Percentiles rank a stretch among this genome's conserved stretches.
phyloP scores from a whole-genome alignment of 2,888 invertebrate genomes.

The Mythimna ferrago region DNA sequence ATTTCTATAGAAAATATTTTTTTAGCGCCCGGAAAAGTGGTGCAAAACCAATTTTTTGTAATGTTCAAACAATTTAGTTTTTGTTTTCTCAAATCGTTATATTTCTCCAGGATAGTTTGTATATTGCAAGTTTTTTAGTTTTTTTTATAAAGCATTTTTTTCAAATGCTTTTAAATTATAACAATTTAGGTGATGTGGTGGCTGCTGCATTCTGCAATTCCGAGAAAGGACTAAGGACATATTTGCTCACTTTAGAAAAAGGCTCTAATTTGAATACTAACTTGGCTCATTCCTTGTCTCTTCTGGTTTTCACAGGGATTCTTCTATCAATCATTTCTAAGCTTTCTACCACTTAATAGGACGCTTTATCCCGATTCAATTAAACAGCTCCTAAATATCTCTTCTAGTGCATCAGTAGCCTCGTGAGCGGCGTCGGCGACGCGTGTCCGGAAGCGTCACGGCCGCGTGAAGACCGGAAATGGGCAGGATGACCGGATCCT shows the following conservation, averaged over 20 bases:
- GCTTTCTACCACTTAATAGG: background rate
- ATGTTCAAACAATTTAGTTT: background rate
- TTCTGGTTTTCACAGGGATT: background rate
- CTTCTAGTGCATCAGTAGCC: slow-evolving; percentile 79
- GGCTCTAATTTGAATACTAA: background rate
- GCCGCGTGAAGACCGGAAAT: slow-evolving; percentile 91
- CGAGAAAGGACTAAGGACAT: background rate
- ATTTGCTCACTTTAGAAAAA: background rate
- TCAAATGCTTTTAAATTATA: background rate
- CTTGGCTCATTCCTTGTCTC: background rate
- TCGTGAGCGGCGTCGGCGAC: slow-evolving; percentile 83
- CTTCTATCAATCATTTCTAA: background rate
- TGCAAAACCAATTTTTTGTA: no score
- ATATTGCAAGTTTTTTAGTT: background rate
- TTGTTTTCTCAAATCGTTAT: background rate
- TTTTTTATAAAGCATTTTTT: background rate
- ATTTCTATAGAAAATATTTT: background rate
- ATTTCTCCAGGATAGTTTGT: background rate
- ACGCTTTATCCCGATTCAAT: slow-evolving; percentile 22
- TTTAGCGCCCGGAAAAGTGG: background rate
- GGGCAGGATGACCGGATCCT: slow-evolving; percentile 91
- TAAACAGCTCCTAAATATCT: slow-evolving; percentile 55
- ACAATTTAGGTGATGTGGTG: background rate
- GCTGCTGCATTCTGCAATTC: background rate
- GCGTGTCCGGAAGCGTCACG: slow-evolving; percentile 90